Conservation (phyloP, 2,113 vertebrate species). For the Peucedramus taeniatus region DNA sequence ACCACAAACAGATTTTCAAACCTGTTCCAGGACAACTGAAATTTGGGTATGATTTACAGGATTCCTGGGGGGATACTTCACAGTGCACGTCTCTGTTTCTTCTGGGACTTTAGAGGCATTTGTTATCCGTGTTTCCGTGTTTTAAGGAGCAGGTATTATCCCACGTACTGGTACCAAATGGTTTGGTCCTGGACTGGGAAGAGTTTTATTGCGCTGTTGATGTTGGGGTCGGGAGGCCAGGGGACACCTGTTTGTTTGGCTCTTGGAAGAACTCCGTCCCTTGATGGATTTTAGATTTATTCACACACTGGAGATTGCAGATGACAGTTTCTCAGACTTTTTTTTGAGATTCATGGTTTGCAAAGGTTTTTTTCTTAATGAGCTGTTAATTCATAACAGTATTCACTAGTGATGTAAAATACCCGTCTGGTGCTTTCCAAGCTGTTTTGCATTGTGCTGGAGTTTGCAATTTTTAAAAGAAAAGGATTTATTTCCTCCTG, state of each 20-base stretch:
- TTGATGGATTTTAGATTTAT: conserved; percentile 62
- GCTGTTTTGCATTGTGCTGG: conserved; percentile 14
- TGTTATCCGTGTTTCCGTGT: conserved; percentile 11
- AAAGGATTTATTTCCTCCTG: conserved; percentile 29
- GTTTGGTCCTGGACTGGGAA: conserved; percentile 5
- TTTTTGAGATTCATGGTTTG: conserved; percentile 54
- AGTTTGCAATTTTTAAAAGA: background rate
- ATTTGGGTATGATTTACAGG: conserved; percentile 55
- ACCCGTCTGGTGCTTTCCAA: conserved; percentile 26
- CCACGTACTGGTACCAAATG: background rate
- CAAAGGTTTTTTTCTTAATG: conserved; percentile 55
- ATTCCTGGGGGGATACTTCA: conserved; percentile 50
- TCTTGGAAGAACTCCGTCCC: background rate
- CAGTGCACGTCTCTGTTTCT: conserved; percentile 22
- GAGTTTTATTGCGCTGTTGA: conserved; percentile 25
- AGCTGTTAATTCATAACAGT: conserved; percentile 67
- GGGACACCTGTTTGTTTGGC: conserved; percentile 56
- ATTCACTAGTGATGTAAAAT: conserved; percentile 39
- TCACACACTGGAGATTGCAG: conserved; percentile 39
- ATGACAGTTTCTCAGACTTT: conserved; percentile 43
- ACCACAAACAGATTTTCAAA: conserved; percentile 66
- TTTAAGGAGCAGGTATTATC: conserved; percentile 31
- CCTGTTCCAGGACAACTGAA: conserved; percentile 53
- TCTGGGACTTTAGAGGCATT: conserved; percentile 47
- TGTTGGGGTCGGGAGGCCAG: conserved; percentile 57